Base-by-base conservation (phyloP, 2,888 invertebrate species). In the Altica lythri region DNA sequence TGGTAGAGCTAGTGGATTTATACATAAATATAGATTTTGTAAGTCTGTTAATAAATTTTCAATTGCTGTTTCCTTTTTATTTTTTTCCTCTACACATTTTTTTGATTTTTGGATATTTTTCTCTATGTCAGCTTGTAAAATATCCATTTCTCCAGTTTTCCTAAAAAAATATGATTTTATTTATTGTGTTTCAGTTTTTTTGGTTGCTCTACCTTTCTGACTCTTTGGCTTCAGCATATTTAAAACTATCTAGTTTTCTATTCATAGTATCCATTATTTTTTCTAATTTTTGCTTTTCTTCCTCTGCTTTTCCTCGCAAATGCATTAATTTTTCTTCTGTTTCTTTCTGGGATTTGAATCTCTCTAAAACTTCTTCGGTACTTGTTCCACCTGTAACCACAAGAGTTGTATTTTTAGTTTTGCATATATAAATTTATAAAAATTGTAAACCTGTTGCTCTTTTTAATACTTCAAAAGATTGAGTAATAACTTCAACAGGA, bases 161-260 rank as follows among this genome's bases (percentile, higher is more conserved):
- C 90, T 91, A 32, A 56, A 46, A 46, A 43, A 37, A 45, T 27
- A 27, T 3, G 25, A 19, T 29, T 18, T 12, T 40, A 12, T 4
- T 18, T 16, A 10, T 16, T 35, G 4, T 6, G n/a, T n/a, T 37
- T 17, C 12, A 37, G 13, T 37, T 13, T 37, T 37, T 16, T 37
- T 32, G 5, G 12, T 2, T 1, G 32, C 6, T 29, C 79, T 75
- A 91, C 91, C 87, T 86, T 77, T 91, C 90, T 55, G 85, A 86
- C 66, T 90, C 89, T 72, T 88, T 88, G 8, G 86, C 87, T 62
- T 90, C 89, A 0, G 88, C 86, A 72, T 88, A 92, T 72, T 89
- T 90, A 57, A 85, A 86, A 2, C 84, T 83, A 66, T 92, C 91
- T 45, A 91, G 76, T 69, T 90, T 88, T 0, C 80, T 80, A 57